phyloP scores from a whole-genome alignment of 2,888 invertebrate species.

The Mantis religiosa region DNA sequence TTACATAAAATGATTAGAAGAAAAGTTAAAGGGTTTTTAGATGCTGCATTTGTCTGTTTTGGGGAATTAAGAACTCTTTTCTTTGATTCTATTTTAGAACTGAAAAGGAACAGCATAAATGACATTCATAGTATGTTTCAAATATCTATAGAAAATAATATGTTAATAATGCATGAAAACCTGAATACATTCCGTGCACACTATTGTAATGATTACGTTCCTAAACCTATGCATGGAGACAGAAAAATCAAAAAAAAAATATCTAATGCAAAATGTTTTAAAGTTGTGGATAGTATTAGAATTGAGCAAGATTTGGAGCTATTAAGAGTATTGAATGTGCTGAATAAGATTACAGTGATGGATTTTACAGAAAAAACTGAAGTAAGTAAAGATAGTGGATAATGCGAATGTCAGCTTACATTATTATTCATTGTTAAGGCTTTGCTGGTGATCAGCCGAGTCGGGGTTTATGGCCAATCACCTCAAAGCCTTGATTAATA shows the following conservation, averaged over 20 bases:
- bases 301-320: background rate
- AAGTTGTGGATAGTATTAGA: background rate
- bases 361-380: background rate
- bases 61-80: no score
- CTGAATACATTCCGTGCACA: background rate
- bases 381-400: background rate
- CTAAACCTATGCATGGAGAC: background rate
- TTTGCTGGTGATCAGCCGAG: no score
- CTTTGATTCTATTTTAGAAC: no score
- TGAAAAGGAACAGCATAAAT: no score
- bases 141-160: background rate
- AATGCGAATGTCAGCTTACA: no score
- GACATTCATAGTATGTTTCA: background rate
- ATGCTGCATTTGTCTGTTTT: no score
- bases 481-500: no score
- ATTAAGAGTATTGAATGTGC: background rate
- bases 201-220: background rate
- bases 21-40: no score
- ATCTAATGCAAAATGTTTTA: background rate
- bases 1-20: no score
- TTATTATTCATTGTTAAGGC: no score
- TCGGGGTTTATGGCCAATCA: no score
- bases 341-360: background rate
- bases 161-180: background rate
- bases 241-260: background rate